Conservation (phyloP, 2,797 vertebrate species). For the Melanotaenia pygmaea region DNA sequence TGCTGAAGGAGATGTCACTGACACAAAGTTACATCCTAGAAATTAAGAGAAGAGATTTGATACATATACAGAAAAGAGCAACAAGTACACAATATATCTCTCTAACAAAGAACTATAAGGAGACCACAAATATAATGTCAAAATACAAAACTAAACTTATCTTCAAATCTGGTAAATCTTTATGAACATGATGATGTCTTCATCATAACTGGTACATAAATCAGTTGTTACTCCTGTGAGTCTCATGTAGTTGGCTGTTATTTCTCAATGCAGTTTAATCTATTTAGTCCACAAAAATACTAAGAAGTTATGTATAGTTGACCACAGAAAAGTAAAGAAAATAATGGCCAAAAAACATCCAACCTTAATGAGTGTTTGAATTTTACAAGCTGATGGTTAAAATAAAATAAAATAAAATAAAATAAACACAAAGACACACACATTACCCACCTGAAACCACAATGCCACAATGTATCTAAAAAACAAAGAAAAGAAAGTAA, state of each 20-base stretch:
- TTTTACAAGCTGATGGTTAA: background rate
- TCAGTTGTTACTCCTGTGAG: background rate
- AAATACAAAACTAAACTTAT: background rate
- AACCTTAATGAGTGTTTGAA: background rate
- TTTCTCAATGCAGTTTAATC: background rate
- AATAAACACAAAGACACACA: too few species aligned
- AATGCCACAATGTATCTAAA: conserved; percentile 61
- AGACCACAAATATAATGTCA: background rate
- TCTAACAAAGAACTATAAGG: background rate
- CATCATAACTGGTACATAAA: background rate
- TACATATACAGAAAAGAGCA: background rate
- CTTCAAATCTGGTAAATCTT: background rate
- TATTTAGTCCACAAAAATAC: background rate
- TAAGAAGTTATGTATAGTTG: background rate
- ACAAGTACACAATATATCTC: background rate
- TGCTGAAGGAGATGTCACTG: conserved; percentile 77
- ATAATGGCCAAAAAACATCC: background rate
- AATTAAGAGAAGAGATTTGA: conserved; percentile 2
- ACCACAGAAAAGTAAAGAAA: background rate
- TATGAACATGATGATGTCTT: background rate
- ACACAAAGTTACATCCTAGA: conserved; percentile 76
- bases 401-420: background rate
- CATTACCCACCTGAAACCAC: conserved; percentile 64
- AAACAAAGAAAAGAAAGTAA: conserved; percentile 3
- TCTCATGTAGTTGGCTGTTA: background rate